Percentiles rank a stretch among this genome's conserved stretches.
These are phyloP conservation scores for Plagodis pulveraria DNA, from an alignment of 2,888 invertebrate genomes.

Conservation along the genomic window DNA sequence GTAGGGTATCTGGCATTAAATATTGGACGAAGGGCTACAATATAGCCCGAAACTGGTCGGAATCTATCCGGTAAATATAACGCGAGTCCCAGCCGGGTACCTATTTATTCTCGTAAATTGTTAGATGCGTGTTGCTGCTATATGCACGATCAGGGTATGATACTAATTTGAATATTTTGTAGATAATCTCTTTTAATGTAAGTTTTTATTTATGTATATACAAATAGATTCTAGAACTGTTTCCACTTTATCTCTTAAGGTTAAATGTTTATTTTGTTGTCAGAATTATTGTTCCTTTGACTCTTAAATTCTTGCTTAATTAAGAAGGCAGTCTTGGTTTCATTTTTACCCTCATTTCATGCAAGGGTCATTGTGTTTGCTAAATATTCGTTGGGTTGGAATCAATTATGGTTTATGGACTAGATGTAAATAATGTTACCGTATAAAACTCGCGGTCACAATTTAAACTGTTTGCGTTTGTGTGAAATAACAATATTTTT, in stretches of 20 bases:
- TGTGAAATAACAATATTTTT: constrained; percentile 51
- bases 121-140: constrained; percentile 37
- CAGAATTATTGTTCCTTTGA: too few relatives aligned
- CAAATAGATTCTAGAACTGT: too few relatives aligned
- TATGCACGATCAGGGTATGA: constrained; percentile 41
- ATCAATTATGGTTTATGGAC: constrained; percentile 8
- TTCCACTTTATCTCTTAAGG: too few relatives aligned
- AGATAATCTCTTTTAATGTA: constrained; percentile 1
- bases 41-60: too few relatives aligned
- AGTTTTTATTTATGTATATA: background rate
- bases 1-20: too few relatives aligned
- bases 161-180: constrained; percentile 30
- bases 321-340: constrained; percentile 11
- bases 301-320: background rate
- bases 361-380: constrained; percentile 18
- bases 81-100: too few relatives aligned
- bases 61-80: too few relatives aligned
- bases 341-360: constrained; percentile 32
- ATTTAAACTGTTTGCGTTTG: constrained; percentile 43
- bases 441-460: constrained; percentile 35
- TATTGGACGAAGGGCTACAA: too few relatives aligned
- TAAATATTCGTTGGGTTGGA: constrained; percentile 11
- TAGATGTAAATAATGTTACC: constrained; percentile 38
- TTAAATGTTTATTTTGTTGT: too few relatives aligned
- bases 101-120: constrained; percentile 14